Base-by-base conservation (phyloP, 1,140 invertebrate species). In the Aphaenogaster rudis region DNA sequence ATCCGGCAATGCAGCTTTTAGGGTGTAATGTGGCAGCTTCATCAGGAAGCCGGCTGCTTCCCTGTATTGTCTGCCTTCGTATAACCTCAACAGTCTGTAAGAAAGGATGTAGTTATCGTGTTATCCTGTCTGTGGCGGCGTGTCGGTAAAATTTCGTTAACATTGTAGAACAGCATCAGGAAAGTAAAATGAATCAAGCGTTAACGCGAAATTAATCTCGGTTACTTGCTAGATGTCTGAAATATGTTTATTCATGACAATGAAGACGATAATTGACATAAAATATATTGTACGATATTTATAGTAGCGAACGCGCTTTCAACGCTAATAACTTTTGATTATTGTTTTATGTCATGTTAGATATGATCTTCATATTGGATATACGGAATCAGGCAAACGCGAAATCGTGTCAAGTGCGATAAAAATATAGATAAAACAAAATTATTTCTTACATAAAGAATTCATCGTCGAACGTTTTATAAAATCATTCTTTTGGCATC, bases 21-120 rank as follows among this genome's bases (percentile, higher is more conserved):
- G 96, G 1, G 98, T 98, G 1, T 96, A 97, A 52, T 96, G 96
- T 17, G 97, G 97, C 8, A 98, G 95, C 71, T 97, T 96, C 33
- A 97, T 96, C 59, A 99, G 96, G 39, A 98, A 97, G 33, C 96
- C 96, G 0, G 98, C 97, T 17, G 98, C 98, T 91, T 98, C 98
- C 28, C 97, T 95, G 92, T 97, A 98, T 93, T 98, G 97, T 17
- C 97, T 94, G 3, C 97, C 97, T 92, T 98, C 98, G 80, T 97
- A 97, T 72, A 98, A 94, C 59, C 98, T 95, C 90, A 98, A 95
- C 69, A 98, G 96, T 85, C 94, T 94, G 87, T 39, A 81, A 80
- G n/a, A 84, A 84, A 66, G 28, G 42, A 48, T 6, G 42, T 36
- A 13, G 21, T n/a, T 42, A 45, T 45, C 7, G 0, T 17, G 13